Conservation (phyloP, 37 sponge, comb jelly and placozoan genomes). For the Hormiphora californensis region DNA sequence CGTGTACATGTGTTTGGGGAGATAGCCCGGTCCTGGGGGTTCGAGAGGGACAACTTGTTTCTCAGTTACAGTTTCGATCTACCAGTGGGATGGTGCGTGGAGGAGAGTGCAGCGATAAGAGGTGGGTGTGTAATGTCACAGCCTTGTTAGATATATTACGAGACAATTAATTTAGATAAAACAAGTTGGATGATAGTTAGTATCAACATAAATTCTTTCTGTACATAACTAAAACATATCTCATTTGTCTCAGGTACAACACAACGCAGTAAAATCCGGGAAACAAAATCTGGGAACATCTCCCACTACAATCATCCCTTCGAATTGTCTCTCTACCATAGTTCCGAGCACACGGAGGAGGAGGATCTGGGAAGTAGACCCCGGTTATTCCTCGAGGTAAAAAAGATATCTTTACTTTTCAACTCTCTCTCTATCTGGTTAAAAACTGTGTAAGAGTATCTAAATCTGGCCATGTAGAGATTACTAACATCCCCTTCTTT, state of each 20-base stretch:
- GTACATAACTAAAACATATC: background rate
- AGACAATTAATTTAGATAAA: background rate
- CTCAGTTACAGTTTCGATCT: constrained; percentile 48
- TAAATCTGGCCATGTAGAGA: too few relatives aligned
- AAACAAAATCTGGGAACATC: constrained; percentile 24
- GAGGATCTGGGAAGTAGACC: constrained; percentile 34
- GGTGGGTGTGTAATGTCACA: background rate
- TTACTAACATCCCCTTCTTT: too few relatives aligned
- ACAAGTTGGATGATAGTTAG: background rate
- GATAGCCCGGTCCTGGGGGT: background rate
- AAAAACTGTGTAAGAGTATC: too few relatives aligned
- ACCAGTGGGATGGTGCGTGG: constrained; percentile 47
- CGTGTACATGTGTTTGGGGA: constrained; percentile 45
- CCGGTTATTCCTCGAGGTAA: constrained; percentile 28
- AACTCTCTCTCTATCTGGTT: too few relatives aligned
- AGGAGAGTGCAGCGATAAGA: constrained; percentile 32
- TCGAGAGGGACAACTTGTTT: constrained; percentile 15
- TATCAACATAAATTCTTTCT: background rate
- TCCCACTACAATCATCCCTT: constrained; percentile 45
- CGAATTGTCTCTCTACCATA: constrained; percentile 25
- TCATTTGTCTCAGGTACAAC: background rate
- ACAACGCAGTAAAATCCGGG: constrained; percentile 16
- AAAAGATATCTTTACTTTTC: too few relatives aligned
- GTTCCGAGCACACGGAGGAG: background rate
- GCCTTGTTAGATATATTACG: background rate